These are phyloP conservation scores for Nemopilema nomurai DNA, from an alignment of 30 jellyfish, hydroid and myxozoan genomes.

Conservation along the genomic window DNA sequence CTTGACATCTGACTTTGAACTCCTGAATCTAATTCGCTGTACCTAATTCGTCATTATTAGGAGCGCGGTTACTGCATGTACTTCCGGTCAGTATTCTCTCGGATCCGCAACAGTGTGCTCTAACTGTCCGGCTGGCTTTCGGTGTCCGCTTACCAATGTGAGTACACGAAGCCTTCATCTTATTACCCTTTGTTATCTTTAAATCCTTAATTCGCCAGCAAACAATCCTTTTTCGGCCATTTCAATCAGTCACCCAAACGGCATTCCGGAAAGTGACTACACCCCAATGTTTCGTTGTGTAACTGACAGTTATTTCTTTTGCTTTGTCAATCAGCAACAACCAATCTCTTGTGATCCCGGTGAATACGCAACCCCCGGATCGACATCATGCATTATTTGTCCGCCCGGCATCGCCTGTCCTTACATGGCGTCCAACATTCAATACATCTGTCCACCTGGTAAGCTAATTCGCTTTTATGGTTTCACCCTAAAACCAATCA, in stretches of 20 bases:
- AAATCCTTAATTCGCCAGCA: no score
- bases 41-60: no score
- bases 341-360: conserved; percentile 96
- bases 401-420: conserved; percentile 94
- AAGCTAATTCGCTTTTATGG: conserved; percentile 1
- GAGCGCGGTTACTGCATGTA: conserved; percentile 53
- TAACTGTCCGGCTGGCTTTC: conserved; percentile 94
- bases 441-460: conserved; percentile 79
- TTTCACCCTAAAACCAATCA: no score
- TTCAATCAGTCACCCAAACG: no score
- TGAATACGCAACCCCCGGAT: conserved; percentile 62
- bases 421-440: conserved; percentile 57
- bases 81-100: conserved; percentile 80
- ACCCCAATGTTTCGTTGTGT: no score
- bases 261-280: no score
- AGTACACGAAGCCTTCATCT: neutral
- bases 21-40: no score
- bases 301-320: neutral
- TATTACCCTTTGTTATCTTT: neutral
- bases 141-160: conserved; percentile 77
- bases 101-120: conserved; percentile 75
- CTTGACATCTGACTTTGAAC: no score
- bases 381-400: conserved; percentile 73
- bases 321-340: conserved; percentile 34
- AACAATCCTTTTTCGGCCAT: neutral